Evolutionary conservation across 2,797 vertebrate species (phyloP).

Genomic region (Alauda arvensis): DNA sequence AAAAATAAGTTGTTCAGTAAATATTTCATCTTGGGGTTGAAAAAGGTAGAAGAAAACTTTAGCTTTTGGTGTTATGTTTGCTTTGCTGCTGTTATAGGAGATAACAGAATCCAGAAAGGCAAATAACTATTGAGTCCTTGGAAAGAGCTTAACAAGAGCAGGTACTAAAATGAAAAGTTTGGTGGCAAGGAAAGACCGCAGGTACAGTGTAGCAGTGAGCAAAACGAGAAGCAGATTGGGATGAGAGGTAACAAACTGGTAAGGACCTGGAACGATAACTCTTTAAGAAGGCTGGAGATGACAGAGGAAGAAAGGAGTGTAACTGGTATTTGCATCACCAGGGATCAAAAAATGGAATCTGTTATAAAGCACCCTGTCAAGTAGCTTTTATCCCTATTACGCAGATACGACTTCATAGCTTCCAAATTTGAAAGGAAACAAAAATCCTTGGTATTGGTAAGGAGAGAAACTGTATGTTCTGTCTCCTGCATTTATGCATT

Average conservation of each 20-base stretch:
- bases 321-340: neutral
- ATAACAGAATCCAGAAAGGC: neutral
- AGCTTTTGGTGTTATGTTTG: neutral
- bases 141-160: neutral
- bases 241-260: neutral
- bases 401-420: neutral
- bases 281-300: neutral
- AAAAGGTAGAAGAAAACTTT: neutral
- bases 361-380: neutral
- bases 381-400: neutral
- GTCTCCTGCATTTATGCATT: neutral
- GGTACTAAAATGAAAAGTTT: too few species aligned
- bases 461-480: neutral
- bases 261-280: neutral
- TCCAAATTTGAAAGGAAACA: neutral
- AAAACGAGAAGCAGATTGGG: neutral
- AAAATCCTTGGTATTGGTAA: neutral
- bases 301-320: neutral
- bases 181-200: rapidly evolving
- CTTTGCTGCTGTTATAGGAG: neutral
- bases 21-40: neutral
- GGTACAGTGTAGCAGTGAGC: neutral
- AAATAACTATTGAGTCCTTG: neutral
- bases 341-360: neutral
- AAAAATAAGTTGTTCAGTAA: neutral